Percentiles rank a stretch among this genome's conserved stretches.
phyloP scores from a whole-genome alignment of 1,140 invertebrate species.

The Dinothrombium tinctorium region DNA sequence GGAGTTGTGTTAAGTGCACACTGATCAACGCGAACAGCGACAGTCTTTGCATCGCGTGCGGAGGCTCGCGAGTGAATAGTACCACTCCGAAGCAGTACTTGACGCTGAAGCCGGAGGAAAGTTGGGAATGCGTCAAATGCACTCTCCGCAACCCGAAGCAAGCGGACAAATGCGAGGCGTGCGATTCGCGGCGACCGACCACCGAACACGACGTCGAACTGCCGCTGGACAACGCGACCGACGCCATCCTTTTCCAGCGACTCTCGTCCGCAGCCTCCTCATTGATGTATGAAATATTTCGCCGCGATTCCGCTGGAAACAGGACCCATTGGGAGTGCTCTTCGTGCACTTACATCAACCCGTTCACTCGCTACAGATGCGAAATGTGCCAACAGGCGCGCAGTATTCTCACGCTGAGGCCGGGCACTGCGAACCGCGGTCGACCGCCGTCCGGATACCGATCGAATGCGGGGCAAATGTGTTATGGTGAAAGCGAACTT shows the following conservation, averaged over 20 bases:
- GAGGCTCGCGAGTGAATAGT: conserved; percentile 45
- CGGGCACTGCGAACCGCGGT: conserved; percentile 15
- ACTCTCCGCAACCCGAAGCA: conserved; percentile 57
- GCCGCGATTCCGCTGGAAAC: conserved; percentile 4
- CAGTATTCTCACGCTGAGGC: conserved; percentile 17
- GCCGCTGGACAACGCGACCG: not conserved
- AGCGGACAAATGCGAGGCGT: conserved; percentile 44
- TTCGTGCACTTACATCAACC: conserved; percentile 20
- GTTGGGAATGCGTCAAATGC: conserved; percentile 46
- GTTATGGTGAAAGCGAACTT: conserved; percentile 42
- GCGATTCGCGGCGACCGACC: conserved; percentile 19
- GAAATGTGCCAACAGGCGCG: conserved; percentile 53
- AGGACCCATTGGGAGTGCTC: conserved; percentile 18
- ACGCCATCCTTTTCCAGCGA: not conserved
- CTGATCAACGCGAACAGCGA: conserved; percentile 42
- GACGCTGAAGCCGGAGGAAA: conserved; percentile 32
- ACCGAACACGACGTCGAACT: not conserved
- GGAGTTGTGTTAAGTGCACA: conserved; percentile 69
- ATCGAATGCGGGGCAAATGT: conserved; percentile 17
- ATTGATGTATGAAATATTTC: not conserved
- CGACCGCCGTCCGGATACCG: conserved; percentile 18
- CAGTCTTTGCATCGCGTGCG: conserved; percentile 51
- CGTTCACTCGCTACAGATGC: conserved; percentile 25
- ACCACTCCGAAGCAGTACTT: conserved; percentile 11
- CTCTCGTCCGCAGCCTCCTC: not conserved